A percentile compares a stretch with the other conserved stretches of the same genome.
Evolutionary conservation across 2,797 vertebrate genomes (phyloP).

Genomic region (Alcedo atthis): DNA sequence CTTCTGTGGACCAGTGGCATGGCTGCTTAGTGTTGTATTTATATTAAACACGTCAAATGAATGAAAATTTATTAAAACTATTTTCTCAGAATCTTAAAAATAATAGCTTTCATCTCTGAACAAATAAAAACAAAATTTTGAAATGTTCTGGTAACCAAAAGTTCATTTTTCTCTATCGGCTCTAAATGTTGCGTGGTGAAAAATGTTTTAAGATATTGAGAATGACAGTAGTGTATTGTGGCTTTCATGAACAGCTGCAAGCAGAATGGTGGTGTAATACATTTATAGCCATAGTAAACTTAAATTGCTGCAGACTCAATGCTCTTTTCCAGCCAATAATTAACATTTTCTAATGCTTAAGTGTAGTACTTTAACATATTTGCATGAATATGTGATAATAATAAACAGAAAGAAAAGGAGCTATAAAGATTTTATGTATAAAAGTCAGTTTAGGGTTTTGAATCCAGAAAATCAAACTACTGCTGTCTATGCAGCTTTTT

Average conservation of each 20-base stretch:
- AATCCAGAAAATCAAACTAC: neutral
- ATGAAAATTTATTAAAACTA: neutral
- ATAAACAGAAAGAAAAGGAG: neutral
- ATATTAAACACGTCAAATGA: neutral
- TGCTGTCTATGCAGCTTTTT: slow-evolving; percentile 7
- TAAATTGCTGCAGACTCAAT: neutral
- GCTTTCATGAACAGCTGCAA: slow-evolving; percentile 34
- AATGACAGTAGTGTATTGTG: slow-evolving; percentile 13
- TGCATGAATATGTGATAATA: neutral
- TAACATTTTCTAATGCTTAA: slow-evolving; percentile 5
- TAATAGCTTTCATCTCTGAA: neutral
- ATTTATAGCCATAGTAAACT: slow-evolving; percentile 25
- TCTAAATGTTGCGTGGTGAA: neutral
- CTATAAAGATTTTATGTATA: neutral
- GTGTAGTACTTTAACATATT: neutral
- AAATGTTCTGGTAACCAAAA: neutral
- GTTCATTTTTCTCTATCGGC: neutral
- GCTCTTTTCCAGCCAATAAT: slow-evolving; percentile 1
- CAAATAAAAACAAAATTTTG: neutral
- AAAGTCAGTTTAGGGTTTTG: neutral
- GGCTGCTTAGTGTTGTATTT: neutral
- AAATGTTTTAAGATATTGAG: slow-evolving; percentile 1
- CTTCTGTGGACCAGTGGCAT: accelerated
- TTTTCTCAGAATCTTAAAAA: neutral
- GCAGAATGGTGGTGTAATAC: neutral